Conservation (phyloP, 2,888 invertebrate species). For the Xestia xanthographa region DNA sequence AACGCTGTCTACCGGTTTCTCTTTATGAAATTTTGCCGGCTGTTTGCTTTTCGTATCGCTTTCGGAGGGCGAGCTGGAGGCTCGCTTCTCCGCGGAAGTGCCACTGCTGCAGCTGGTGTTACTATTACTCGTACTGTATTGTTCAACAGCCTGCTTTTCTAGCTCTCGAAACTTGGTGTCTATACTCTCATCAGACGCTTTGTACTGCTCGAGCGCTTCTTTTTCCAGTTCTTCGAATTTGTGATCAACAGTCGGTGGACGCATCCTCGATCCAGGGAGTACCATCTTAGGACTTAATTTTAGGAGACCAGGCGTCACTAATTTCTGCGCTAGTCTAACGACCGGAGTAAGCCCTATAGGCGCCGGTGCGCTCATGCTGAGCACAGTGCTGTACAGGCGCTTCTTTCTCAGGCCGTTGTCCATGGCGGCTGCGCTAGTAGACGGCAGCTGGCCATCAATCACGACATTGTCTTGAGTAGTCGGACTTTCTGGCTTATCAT, state of each 20-base stretch:
- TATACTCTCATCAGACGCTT: conserved; percentile 90
- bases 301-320: conserved; percentile 83
- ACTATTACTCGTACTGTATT: conserved; percentile 90
- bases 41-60: conserved; percentile 77
- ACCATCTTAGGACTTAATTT: conserved; percentile 86
- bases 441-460: conserved; percentile 78
- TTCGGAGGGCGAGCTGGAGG: conserved; percentile 71
- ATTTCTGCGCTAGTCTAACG: conserved; percentile 82
- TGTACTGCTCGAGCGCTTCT: conserved; percentile 91
- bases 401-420: conserved; percentile 82
- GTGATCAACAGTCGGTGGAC: conserved; percentile 81
- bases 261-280: conserved; percentile 78
- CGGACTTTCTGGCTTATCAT: conserved; percentile 70
- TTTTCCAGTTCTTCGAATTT: conserved; percentile 91
- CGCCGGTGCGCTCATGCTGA: conserved; percentile 86
- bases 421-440: conserved; percentile 80
- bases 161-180: conserved; percentile 91
- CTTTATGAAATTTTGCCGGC: conserved; percentile 85
- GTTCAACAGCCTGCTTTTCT: conserved; percentile 92
- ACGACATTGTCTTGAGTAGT: conserved; percentile 72
- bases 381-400: conserved; percentile 89
- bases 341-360: conserved; percentile 78
- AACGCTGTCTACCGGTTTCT: conserved; percentile 85
- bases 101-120: conserved; percentile 88
- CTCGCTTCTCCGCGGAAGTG: conserved; percentile 81